phyloP scores from a whole-genome alignment of 2,888 invertebrate species.

The Lymantria monacha region DNA sequence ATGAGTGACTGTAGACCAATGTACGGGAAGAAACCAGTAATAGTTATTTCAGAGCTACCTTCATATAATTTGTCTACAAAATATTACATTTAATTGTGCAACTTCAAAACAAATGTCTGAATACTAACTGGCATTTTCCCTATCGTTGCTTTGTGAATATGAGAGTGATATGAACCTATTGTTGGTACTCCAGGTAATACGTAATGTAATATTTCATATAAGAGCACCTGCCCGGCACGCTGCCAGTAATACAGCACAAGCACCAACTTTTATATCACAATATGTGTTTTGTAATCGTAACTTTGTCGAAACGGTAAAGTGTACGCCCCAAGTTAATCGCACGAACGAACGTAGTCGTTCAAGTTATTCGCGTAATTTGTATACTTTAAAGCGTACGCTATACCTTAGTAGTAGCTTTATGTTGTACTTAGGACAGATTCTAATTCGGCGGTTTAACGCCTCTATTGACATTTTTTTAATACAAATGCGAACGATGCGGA shows the following conservation, averaged over 20 bases:
- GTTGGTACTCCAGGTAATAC: slow-evolving; percentile 72
- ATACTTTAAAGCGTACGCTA: slow-evolving; percentile 52
- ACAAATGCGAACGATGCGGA: slow-evolving; percentile 49
- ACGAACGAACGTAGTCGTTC: slow-evolving; percentile 17
- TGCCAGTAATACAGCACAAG: slow-evolving; percentile 81
- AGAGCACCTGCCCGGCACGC: slow-evolving; percentile 82
- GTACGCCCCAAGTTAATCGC: slow-evolving; percentile 47
- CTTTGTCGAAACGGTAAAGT: slow-evolving; percentile 74
- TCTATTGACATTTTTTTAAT: slow-evolving; percentile 46
- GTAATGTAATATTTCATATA: slow-evolving; percentile 77
- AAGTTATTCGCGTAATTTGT: slow-evolving; percentile 22
- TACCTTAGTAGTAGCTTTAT: slow-evolving; percentile 79
- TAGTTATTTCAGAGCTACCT: neutral
- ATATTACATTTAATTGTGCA: neutral
- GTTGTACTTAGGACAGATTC: slow-evolving; percentile 75
- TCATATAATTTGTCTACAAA: neutral
- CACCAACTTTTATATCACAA: slow-evolving; percentile 80
- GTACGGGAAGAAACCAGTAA: slow-evolving; percentile 22
- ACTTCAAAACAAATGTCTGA: neutral
- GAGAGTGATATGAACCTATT: slow-evolving; percentile 56
- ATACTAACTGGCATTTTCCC: slow-evolving; percentile 36
- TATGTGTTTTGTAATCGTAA: slow-evolving; percentile 80
- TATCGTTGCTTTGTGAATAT: slow-evolving; percentile 45
- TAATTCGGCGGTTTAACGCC: slow-evolving; percentile 52
- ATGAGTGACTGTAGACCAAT: slow-evolving; percentile 32